Evolutionary conservation across 2,797 vertebrate genomes (phyloP), one percentile per base, ranked within the genome.

Genomic region (Scolopax rusticola): DNA sequence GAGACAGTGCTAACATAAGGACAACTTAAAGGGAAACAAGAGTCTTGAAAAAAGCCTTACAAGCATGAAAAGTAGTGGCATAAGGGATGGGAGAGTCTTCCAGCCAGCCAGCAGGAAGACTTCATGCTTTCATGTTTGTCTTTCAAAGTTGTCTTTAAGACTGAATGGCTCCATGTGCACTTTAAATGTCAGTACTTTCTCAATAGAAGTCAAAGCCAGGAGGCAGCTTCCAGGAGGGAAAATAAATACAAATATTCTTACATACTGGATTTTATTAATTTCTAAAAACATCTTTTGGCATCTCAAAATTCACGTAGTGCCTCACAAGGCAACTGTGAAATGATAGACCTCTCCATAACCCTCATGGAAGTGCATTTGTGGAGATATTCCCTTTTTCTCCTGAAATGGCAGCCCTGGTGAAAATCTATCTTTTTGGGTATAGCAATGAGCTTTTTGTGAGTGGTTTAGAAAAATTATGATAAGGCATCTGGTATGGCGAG

Each of bases 111-210:
- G 8, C 41, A 61, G 36, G 33, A 90, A 88, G 41, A 33, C 33
- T 33, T 33, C 33, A 33, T 33, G 33, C 16, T 6, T 15, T 7
- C 1, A 5, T 27, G 53, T 67, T 83, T 74, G 8, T 53, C 9
- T 45, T 64, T 84, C 63, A 19, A 64, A 79, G 7, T 9, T 59
- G 32, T 54, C 20, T 87, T 89, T 73, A 33, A 68, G 45, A 67
- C 15, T 53, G 33, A 90, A 82, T 41, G 32, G 41, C 30, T 1
- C 3, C 18, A 0, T 5, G 0, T 1, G 4, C 14, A 8, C 10
- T 50, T 33, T 9, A 56, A 57, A 18, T 38, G 24, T 60, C 15
- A 18, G 20, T 79, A 27, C 8, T 87, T 82, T 87, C 19, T 21
- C 51, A 84, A 6, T 9, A 27, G 48, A 67, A 71, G 28, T 27